Evolutionary conservation across 2,888 invertebrate genomes (phyloP).

Genomic region (Podotricha telesiphe): DNA sequence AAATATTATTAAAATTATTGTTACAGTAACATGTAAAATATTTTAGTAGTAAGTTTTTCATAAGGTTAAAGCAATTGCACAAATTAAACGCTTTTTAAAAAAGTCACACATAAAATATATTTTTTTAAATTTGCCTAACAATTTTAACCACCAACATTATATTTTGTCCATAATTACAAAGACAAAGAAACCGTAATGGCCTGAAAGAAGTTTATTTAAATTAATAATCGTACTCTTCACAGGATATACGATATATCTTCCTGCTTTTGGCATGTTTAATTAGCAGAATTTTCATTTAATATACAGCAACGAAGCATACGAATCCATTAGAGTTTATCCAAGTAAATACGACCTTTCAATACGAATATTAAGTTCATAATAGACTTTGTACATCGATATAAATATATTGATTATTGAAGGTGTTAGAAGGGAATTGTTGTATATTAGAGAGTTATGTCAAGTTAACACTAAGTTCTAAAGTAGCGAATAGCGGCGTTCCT

Average conservation of each 20-base stretch:
- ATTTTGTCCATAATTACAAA: constrained; percentile 2
- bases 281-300: constrained; percentile 20
- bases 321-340: constrained; percentile 22
- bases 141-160: background rate
- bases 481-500: constrained; percentile 31
- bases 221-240: constrained; percentile 8
- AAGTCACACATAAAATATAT: too few relatives aligned
- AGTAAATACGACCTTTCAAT: constrained; percentile 15
- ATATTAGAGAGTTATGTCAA: constrained; percentile 23
- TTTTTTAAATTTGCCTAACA: too few relatives aligned
- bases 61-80: too few relatives aligned
- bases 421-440: constrained; percentile 4
- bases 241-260: constrained; percentile 6
- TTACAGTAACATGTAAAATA: too few relatives aligned
- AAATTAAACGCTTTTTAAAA: too few relatives aligned
- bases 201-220: constrained; percentile 5
- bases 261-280: constrained; percentile 21
- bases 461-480: constrained; percentile 32
- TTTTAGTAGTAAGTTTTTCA: too few relatives aligned
- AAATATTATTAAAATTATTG: too few relatives aligned
- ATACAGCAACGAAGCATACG: constrained; percentile 10
- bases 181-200: background rate
- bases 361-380: constrained; percentile 2
- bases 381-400: background rate
- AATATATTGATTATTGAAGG: background rate